Evolutionary conservation across 2,888 invertebrate genomes (phyloP).

Genomic region (Xylota sylvarum): DNA sequence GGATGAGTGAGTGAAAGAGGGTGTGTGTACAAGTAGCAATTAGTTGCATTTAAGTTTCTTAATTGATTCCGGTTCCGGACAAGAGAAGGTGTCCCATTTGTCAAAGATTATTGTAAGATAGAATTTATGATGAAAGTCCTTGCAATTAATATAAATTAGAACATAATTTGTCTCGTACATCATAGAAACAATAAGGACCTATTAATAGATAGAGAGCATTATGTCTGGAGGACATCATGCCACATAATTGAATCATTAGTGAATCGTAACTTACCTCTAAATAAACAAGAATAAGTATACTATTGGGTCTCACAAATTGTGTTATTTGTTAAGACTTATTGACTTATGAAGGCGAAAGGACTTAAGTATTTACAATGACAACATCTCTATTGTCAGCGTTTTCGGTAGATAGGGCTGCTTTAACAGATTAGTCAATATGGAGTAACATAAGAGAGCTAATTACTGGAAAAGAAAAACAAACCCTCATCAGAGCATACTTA

Average conservation of each 20-base stretch:
- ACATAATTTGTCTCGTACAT: background rate
- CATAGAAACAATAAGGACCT: background rate
- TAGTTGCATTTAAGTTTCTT: background rate
- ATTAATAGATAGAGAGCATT: background rate
- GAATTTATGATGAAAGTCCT: background rate
- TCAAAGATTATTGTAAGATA: background rate
- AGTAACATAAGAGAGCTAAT: background rate
- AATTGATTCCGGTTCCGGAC: background rate
- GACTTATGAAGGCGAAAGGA: background rate
- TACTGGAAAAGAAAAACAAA: background rate
- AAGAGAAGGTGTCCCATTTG: background rate
- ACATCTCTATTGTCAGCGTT: background rate
- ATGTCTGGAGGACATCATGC: background rate
- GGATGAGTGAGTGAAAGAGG: background rate
- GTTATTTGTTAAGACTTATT: background rate
- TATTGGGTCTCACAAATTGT: background rate
- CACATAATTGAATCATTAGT: background rate
- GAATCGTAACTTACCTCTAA: background rate
- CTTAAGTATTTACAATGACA: conserved; percentile 3
- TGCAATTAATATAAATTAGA: background rate
- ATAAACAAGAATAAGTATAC: background rate
- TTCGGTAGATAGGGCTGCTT: background rate
- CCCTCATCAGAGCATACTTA: background rate
- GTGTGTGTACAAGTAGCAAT: background rate
- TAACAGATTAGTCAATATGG: background rate